Evolutionary conservation across 2,888 invertebrate species (phyloP).

Genomic region (Tetanocera ferruginea): DNA sequence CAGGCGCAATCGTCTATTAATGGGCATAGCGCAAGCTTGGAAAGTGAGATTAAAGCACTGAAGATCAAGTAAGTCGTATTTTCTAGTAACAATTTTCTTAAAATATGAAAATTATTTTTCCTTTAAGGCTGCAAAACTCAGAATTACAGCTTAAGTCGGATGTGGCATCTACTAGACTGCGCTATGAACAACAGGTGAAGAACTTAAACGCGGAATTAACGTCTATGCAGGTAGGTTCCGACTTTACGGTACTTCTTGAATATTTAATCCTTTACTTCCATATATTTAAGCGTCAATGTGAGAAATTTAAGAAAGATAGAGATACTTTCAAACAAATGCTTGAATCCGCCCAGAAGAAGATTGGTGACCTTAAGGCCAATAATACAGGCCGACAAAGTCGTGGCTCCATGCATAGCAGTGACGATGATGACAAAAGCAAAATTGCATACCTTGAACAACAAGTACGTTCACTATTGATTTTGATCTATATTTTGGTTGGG

Average conservation of each 20-base stretch:
- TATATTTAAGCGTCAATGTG: constrained; percentile 66
- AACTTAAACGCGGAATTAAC: constrained; percentile 86
- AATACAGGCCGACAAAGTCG: constrained; percentile 73
- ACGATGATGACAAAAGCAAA: constrained; percentile 81
- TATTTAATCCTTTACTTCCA: background rate
- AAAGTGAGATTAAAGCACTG: constrained; percentile 81
- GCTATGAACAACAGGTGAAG: constrained; percentile 87
- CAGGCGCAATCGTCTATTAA: constrained; percentile 85
- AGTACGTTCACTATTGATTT: constrained; percentile 56
- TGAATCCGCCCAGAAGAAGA: constrained; percentile 87
- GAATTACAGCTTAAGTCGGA: constrained; percentile 84
- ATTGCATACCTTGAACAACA: constrained; percentile 85
- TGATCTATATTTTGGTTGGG: background rate
- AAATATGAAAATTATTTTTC: background rate
- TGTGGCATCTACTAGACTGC: constrained; percentile 82
- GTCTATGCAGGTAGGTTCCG: constrained; percentile 77
- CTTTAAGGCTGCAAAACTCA: constrained; percentile 73
- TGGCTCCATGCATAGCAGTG: constrained; percentile 79
- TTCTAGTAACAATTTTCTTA: background rate
- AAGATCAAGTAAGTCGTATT: constrained; percentile 73
- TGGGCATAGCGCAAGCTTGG: constrained; percentile 81
- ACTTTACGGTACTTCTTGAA: background rate
- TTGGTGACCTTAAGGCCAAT: constrained; percentile 79
- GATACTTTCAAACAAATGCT: constrained; percentile 92
- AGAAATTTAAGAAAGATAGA: constrained; percentile 86